Evolutionary conservation across 2,113 vertebrate genomes (phyloP).

Genomic region (Heptranchias perlo): DNA sequence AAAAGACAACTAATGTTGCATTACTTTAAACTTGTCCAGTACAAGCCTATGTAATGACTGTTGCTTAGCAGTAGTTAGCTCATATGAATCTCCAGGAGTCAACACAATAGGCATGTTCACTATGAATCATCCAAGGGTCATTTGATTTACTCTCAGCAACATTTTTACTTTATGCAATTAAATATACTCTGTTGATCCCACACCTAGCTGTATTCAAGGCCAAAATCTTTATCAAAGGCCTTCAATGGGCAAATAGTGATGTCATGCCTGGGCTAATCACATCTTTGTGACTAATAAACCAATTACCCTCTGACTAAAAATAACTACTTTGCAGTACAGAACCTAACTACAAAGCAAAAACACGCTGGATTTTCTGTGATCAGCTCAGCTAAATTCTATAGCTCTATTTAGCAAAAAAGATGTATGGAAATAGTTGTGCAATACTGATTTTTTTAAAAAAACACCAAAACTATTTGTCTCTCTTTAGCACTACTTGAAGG

Average conservation of each 20-base stretch:
- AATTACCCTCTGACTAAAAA: slow-evolving; percentile 1
- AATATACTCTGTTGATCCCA: background rate
- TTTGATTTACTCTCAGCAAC: background rate
- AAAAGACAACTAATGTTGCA: background rate
- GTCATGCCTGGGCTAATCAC: background rate
- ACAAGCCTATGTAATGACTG: slow-evolving; percentile 8
- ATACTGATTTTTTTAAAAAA: background rate
- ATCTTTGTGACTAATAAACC: background rate
- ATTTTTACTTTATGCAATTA: background rate
- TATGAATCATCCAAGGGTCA: background rate
- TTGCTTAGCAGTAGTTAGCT: slow-evolving; percentile 8
- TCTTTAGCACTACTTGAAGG: background rate
- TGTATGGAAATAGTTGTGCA: background rate
- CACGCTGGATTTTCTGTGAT: background rate
- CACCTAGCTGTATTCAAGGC: background rate
- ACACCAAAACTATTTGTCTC: background rate
- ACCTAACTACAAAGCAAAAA: background rate
- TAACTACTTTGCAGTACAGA: slow-evolving; percentile 18
- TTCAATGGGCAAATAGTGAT: background rate
- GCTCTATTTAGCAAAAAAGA: background rate
- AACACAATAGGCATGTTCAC: background rate
- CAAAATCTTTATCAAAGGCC: background rate
- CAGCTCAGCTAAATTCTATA: background rate
- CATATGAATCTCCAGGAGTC: background rate
- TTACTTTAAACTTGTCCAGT: background rate